Conservation (phyloP, 2,797 vertebrate species). For the Brachyalestes nurse region DNA sequence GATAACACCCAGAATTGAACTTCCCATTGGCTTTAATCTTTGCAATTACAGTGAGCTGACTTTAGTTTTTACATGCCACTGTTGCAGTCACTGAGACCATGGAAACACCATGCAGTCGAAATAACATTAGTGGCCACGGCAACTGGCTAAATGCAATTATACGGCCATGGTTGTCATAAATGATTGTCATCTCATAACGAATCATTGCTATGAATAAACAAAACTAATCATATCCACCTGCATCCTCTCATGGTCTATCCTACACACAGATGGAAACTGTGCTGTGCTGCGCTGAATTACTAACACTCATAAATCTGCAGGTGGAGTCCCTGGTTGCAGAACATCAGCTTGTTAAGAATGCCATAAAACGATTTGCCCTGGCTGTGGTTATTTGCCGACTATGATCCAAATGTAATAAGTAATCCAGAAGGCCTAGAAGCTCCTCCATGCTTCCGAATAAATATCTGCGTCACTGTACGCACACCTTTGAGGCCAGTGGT, state of each 20-base stretch:
- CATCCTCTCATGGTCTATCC: neutral
- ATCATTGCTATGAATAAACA: constrained; percentile 3
- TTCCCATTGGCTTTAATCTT: neutral
- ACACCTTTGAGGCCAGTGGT: neutral
- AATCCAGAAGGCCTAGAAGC: neutral
- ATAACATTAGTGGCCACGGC: constrained; percentile 43
- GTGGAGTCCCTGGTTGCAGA: neutral
- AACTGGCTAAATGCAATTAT: constrained; percentile 51
- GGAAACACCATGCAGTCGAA: constrained; percentile 29
- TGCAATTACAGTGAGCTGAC: neutral
- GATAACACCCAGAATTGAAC: neutral
- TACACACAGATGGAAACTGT: neutral
- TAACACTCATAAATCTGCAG: neutral
- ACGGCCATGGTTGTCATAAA: constrained; percentile 34
- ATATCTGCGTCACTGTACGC: neutral
- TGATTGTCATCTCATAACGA: constrained; percentile 20
- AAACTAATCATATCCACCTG: neutral
- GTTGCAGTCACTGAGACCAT: neutral
- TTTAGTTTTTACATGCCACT: neutral
- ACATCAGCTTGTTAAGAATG: neutral
- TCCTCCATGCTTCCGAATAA: neutral
- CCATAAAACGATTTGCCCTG: neutral
- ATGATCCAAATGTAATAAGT: constrained; percentile 1
- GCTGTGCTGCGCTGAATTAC: neutral
- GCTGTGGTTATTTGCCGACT: neutral